A percentile compares a stretch with the other conserved stretches of the same genome.
phyloP scores from a whole-genome alignment of 1,140 invertebrate genomes.

The Manduca sexta region DNA sequence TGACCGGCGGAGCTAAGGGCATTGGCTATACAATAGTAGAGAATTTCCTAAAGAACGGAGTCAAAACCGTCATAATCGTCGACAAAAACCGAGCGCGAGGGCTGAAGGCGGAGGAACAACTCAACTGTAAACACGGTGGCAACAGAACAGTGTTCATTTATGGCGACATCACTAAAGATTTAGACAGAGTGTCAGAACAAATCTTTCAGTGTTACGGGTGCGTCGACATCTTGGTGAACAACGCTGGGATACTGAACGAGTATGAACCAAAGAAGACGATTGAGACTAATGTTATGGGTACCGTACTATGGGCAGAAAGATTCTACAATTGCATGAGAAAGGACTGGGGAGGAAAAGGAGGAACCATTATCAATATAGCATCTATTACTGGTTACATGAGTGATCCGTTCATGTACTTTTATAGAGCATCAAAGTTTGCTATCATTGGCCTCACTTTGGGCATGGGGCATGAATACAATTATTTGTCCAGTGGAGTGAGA shows the following conservation, averaged over 20 bases:
- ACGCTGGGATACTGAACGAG: background rate
- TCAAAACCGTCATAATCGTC: conserved; percentile 42
- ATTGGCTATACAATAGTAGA: conserved; percentile 35
- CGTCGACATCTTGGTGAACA: conserved; percentile 2
- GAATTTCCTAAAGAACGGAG: conserved; percentile 28
- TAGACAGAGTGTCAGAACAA: background rate
- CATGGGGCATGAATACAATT: background rate
- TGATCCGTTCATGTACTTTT: background rate
- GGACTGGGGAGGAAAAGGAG: background rate
- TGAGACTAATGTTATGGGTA: background rate
- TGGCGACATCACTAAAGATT: conserved; percentile 1
- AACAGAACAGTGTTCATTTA: background rate
- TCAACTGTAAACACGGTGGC: background rate
- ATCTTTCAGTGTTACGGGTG: conserved; percentile 11
- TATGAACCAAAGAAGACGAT: background rate
- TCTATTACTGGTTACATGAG: background rate
- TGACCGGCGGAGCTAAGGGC: conserved; percentile 35
- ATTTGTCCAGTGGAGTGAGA: background rate
- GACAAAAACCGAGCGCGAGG: conserved; percentile 32
- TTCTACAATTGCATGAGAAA: background rate
- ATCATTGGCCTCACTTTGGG: background rate
- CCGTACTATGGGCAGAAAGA: background rate
- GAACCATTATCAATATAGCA: background rate
- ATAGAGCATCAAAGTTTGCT: background rate
- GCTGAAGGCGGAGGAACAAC: background rate